Conservation (phyloP, 1,140 invertebrate genomes). For the Tetragnatha versicolor region DNA sequence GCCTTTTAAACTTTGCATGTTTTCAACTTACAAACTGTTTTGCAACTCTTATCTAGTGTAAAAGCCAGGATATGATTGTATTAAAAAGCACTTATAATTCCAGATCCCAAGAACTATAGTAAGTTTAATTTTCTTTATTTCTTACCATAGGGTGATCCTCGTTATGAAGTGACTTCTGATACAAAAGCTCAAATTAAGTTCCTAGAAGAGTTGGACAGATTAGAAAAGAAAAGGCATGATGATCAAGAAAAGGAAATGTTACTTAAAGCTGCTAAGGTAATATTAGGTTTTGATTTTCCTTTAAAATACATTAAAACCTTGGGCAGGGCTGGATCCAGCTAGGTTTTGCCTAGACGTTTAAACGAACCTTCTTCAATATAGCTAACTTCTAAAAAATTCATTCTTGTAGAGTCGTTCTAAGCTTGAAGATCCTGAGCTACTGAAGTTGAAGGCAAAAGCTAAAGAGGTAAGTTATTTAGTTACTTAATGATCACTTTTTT, state of each 20-base stretch:
- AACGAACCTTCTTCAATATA: too few species aligned
- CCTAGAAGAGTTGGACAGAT: constrained; percentile 90
- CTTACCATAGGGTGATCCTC: constrained; percentile 57
- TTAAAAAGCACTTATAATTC: too few species aligned
- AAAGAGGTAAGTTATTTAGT: constrained; percentile 71
- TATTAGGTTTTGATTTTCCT: too few species aligned
- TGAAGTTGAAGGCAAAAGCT: constrained; percentile 94
- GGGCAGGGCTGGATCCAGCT: too few species aligned
- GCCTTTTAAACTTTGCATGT: too few species aligned
- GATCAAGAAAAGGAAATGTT: constrained; percentile 92
- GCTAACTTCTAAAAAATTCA: too few species aligned
- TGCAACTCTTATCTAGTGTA: too few species aligned
- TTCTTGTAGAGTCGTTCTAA: constrained; percentile 74
- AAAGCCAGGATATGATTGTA: neutral
- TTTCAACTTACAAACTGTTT: too few species aligned
- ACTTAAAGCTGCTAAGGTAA: constrained; percentile 87
- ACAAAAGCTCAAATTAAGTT: constrained; percentile 92
- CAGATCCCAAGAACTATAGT: too few species aligned
- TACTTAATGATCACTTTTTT: too few species aligned
- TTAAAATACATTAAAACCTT: too few species aligned
- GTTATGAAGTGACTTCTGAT: constrained; percentile 89
- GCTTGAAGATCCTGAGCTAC: constrained; percentile 95
- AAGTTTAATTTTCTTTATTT: neutral
- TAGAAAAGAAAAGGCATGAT: constrained; percentile 91
- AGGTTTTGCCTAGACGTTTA: too few species aligned